Conservation (phyloP, 2,113 vertebrate genomes). For the Corynorhinus townsendii region DNA sequence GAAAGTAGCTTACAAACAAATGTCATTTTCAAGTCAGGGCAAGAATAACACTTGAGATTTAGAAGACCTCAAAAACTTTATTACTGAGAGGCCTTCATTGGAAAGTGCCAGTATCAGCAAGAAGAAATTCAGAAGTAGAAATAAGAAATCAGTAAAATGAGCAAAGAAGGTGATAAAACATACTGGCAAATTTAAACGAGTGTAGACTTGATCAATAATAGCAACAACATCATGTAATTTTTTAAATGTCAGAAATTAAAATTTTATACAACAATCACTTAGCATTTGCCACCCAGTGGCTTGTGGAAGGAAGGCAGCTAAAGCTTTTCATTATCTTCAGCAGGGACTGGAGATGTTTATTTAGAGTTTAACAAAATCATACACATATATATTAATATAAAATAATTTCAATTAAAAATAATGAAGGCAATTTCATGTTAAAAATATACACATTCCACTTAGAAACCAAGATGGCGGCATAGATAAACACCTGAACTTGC, state of each 20-base stretch:
- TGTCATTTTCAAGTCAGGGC: neutral
- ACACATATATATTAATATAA: neutral
- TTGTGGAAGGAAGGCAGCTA: no score
- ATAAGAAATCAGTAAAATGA: neutral
- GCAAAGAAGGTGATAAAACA: neutral
- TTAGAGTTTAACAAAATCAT: neutral
- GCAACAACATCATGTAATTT: neutral
- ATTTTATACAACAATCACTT: neutral
- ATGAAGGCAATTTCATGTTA: neutral
- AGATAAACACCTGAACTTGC: no score
- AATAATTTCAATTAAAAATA: slow-evolving; percentile 13
- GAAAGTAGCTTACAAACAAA: neutral
- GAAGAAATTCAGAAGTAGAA: neutral
- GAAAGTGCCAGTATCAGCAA: neutral
- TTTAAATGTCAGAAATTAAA: neutral
- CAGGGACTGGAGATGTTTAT: neutral
- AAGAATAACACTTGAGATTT: neutral
- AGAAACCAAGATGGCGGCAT: no score
- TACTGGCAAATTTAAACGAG: neutral
- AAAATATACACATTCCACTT: neutral
- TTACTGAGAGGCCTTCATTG: neutral
- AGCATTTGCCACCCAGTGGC: neutral
- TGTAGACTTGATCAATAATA: neutral
- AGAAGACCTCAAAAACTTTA: neutral
- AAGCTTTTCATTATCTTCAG: neutral